Base-by-base conservation (phyloP, 30 jellyfish, hydroid and myxozoan genomes). In the Rhopilema esculentum region DNA sequence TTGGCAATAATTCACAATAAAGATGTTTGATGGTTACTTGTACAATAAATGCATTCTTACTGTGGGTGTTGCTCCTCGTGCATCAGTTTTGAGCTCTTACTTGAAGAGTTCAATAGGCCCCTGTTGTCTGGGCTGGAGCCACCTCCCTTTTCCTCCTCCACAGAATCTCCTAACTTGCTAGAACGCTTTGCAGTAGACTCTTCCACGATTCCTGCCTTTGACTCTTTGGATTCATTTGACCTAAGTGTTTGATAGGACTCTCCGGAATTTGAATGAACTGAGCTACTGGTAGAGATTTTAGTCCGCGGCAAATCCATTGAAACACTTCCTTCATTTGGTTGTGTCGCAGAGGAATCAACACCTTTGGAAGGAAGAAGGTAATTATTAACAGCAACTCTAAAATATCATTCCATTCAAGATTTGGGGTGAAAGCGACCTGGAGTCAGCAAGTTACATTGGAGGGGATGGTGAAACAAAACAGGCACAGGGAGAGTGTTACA, bases 261-360 rank as follows among this genome's bases (percentile, higher is more conserved):
- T 7, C 64, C 80, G 25, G 49, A 70, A 12, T 6, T 12, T 8
- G 80, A 70, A 70, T 70, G 80, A 24, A 70, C 64, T 70, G 80
- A 70, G 80, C 80, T 28, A 1, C 27, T 70, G 8, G 27, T 53
- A 19, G 80, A 70, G 49, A 27, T 4, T 28, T 23, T 70, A 22
- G 57, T 2, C n/a, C n/a, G n/a, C n/a, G n/a, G n/a, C n/a, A n/a
- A n/a, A n/a, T n/a, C n/a, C 57, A 12, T 40, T 6, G 57, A 40
- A 12, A 12, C 57, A 2, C 9, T 40, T 12, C 57, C 57, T 40
- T 12, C 9, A 12, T 12, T 6, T 40, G 6, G 57, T 12, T 40
- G 57, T 12, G 57, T 40, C 12, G 57, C 57, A 12, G 57, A 40
- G 57, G 57, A 12, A 2, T 40, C 57, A 12, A 12, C 57, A 40